These are phyloP conservation scores for Ichneumon xanthorius DNA, from an alignment of 2,888 invertebrate genomes.

Conservation along the genomic window DNA sequence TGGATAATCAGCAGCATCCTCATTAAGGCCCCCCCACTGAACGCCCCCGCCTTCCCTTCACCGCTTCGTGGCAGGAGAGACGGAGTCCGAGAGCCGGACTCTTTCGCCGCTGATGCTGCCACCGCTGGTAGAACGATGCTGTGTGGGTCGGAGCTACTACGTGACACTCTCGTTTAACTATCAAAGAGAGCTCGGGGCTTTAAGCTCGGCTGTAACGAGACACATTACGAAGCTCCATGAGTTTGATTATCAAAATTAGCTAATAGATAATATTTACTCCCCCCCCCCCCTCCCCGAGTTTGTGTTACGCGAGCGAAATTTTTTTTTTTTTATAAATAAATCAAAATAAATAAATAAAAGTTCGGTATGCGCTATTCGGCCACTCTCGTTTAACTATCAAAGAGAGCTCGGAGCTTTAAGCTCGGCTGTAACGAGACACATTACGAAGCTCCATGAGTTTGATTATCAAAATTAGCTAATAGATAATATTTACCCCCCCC, in stretches of 20 bases:
- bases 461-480: conserved; percentile 11
- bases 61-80: conserved; percentile 43
- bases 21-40: conserved; percentile 86
- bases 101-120: conserved; percentile 27
- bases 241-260: conserved; percentile 14
- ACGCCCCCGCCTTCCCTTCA: conserved; percentile 84
- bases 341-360: not conserved
- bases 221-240: conserved; percentile 3
- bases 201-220: not conserved
- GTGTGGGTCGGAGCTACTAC: conserved; percentile 63
- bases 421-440: not conserved
- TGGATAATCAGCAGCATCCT: conserved; percentile 90
- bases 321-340: not conserved
- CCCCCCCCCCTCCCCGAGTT: not conserved
- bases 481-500: not conserved
- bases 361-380: not conserved
- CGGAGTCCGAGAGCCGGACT: conserved; percentile 37
- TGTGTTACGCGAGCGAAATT: not conserved
- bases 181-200: conserved; percentile 24
- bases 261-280: conserved; percentile 6
- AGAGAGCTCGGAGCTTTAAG: conserved; percentile 18
- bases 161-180: conserved; percentile 58
- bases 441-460: not conserved
- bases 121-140: conserved; percentile 20
- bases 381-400: conserved; percentile 50